phyloP scores from a whole-genome alignment of 2,888 invertebrate species.

The Yponomeuta plumbellus region DNA sequence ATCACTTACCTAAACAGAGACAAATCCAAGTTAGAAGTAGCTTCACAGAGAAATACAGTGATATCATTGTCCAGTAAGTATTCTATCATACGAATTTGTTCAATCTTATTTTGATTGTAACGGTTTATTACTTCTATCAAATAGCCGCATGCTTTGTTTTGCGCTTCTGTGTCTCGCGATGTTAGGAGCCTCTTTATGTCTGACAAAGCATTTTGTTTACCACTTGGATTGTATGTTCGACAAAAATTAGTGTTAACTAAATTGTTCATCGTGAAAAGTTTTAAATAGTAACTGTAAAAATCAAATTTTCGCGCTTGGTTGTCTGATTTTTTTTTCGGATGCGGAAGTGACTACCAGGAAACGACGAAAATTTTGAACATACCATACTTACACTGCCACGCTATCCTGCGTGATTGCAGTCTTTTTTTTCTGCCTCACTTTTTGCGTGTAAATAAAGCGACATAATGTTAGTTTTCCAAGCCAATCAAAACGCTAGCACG shows the following conservation, averaged over 20 bases:
- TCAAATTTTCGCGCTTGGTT: too few relatives aligned
- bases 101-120: constrained; percentile 45
- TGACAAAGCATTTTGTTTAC: constrained; percentile 55
- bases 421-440: too few relatives aligned
- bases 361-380: too few relatives aligned
- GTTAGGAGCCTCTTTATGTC: constrained; percentile 61
- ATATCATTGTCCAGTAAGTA: constrained; percentile 64
- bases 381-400: too few relatives aligned
- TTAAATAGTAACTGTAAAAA: constrained; percentile 21
- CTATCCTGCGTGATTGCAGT: too few relatives aligned
- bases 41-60: constrained; percentile 63
- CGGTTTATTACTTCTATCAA: constrained; percentile 54
- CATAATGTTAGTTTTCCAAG: too few relatives aligned
- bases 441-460: too few relatives aligned
- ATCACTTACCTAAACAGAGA: constrained; percentile 48
- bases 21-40: constrained; percentile 62
- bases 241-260: constrained; percentile 57
- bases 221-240: constrained; percentile 59
- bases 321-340: too few relatives aligned
- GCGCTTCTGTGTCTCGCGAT: constrained; percentile 54
- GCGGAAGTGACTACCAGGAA: too few relatives aligned
- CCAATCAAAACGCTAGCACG: too few relatives aligned
- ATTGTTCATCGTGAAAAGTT: constrained; percentile 41
- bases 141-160: constrained; percentile 63
- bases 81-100: constrained; percentile 47